A percentile compares a stretch with the other conserved stretches of the same genome.
These are phyloP conservation scores for Biston stratarius DNA, from an alignment of 2,888 invertebrate species.

Conservation along the genomic window DNA sequence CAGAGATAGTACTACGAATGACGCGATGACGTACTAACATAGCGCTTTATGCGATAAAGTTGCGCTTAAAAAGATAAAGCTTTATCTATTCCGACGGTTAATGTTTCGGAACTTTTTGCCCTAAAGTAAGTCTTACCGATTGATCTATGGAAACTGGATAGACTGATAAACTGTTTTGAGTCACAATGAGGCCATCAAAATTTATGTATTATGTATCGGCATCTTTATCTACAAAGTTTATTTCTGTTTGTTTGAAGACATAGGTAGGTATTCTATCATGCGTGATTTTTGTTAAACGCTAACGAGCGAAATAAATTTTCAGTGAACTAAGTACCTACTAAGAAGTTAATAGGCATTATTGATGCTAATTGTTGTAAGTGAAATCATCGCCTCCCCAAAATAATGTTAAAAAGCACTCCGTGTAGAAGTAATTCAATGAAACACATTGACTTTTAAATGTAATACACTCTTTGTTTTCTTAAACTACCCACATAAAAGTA, in stretches of 20 bases:
- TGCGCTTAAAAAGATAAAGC: constrained; percentile 18
- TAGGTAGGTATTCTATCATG: constrained; percentile 22
- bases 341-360: constrained; percentile 48
- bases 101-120: constrained; percentile 10
- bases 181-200: constrained; percentile 5
- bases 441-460: constrained; percentile 77
- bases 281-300: constrained; percentile 47
- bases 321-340: constrained; percentile 37
- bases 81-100: constrained; percentile 14
- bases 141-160: constrained; percentile 12
- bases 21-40: constrained; percentile 38
- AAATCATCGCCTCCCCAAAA: constrained; percentile 58
- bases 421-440: constrained; percentile 67
- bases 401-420: constrained; percentile 67
- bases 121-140: neutral
- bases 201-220: constrained; percentile 7
- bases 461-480: constrained; percentile 67
- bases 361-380: constrained; percentile 65
- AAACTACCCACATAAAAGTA: constrained; percentile 54
- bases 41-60: constrained; percentile 21
- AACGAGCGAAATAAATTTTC: constrained; percentile 51
- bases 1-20: constrained; percentile 42
- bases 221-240: constrained; percentile 10
- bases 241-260: neutral
- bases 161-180: neutral